phyloP scores from a whole-genome alignment of 2,888 invertebrate species.

The Ceraclea dissimilis region DNA sequence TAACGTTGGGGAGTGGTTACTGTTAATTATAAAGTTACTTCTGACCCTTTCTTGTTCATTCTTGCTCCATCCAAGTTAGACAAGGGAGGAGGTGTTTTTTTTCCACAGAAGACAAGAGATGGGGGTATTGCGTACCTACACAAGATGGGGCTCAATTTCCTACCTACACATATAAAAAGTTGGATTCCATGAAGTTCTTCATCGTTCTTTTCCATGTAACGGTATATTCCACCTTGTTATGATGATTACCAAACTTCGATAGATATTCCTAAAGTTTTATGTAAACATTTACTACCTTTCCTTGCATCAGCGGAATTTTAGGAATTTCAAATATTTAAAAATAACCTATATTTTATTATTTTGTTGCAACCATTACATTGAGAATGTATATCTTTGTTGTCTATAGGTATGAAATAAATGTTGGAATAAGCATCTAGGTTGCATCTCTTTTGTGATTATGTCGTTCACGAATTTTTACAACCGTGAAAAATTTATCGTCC shows the following conservation, averaged over 20 bases:
- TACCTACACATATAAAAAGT: constrained; percentile 1
- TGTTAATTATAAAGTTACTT: constrained; percentile 25
- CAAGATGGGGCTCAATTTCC: background rate
- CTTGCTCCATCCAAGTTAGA: background rate
- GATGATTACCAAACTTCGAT: constrained; percentile 10
- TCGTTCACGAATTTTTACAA: too few species aligned
- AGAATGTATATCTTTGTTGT: too few species aligned
- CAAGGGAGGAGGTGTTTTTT: constrained; percentile 4
- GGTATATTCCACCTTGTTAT: constrained; percentile 11
- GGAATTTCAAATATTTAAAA: too few species aligned
- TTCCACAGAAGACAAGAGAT: background rate
- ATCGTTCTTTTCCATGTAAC: constrained; percentile 16
- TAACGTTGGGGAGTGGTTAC: constrained; percentile 16
- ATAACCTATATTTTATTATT: too few species aligned
- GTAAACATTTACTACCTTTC: too few species aligned
- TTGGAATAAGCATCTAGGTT: too few species aligned
- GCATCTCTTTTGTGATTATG: too few species aligned
- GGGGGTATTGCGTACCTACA: background rate
- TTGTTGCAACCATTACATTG: too few species aligned
- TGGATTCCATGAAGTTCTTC: constrained; percentile 15
- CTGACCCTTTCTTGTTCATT: background rate
- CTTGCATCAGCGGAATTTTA: too few species aligned
- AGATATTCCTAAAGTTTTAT: background rate
- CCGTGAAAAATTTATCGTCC: too few species aligned
- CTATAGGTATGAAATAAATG: too few species aligned